Evolutionary conservation across 2,113 vertebrate genomes (phyloP), one percentile per base, ranked within the genome.

Genomic region (Solea senegalensis): DNA sequence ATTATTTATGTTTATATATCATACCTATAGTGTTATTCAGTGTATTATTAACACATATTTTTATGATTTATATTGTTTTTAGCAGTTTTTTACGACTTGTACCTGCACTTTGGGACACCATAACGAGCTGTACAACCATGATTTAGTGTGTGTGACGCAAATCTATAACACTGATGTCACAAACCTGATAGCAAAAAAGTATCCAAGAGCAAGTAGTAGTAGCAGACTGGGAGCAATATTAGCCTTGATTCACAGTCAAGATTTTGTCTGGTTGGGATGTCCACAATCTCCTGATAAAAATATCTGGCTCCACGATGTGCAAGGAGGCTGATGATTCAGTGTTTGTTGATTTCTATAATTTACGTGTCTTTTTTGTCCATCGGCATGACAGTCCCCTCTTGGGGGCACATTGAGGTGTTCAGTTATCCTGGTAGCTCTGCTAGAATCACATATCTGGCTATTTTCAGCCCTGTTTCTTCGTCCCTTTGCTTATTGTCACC

Each of bases 401-500:
- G 43, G 66, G 55, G 59, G 28, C 58, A 51, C 64, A 28, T 67
- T 72, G 64, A 70, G 55, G 50, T 41, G 40, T 81, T 83, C 81
- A 34, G 34, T 80, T 67, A 72, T 76, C 59, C 54, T 65, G 62
- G 3, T 34, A 3, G 28, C 57, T 28, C 74, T 59, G 63, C 78
- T 39, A 10, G 66, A 71, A 46, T 80, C 72, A 50, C 15, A 10
- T 78, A 62, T 61, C 49, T 14, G 58, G 74, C 70, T 81, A 77
- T 86, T 86, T 79, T 78, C 78, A 58, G 48, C 65, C 41, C 65
- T 9, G 0, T 14, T 21, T 53, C 76, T 48, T 40, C 12, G 13
- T 63, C 60, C 56, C 9, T 48, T 62, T 75, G 63, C 72, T 72
- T 26, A 75, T 91, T 26, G 74, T 91, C 84, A 49, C 91, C 89